Conservation (phyloP, 2,113 vertebrate genomes). For the Entosphenus tridentatus region DNA sequence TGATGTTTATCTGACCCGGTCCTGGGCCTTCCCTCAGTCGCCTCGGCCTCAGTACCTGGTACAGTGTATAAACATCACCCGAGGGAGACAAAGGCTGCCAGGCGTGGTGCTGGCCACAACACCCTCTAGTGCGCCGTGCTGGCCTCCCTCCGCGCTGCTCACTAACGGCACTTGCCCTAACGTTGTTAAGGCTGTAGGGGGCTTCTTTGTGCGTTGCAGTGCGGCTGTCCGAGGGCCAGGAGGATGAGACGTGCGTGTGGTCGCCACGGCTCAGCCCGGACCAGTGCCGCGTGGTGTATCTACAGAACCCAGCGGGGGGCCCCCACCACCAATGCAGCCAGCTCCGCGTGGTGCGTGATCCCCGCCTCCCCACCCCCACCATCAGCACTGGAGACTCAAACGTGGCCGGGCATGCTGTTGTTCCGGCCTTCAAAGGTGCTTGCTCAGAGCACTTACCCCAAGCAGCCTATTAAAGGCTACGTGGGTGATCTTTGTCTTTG, state of each 20-base stretch:
- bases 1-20: too few relatives aligned
- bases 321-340: conserved; percentile 31
- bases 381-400: too few relatives aligned
- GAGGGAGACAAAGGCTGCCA: not conserved
- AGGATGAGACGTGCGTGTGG: conserved; percentile 13
- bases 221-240: not conserved
- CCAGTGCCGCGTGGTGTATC: conserved; percentile 21
- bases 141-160: not conserved
- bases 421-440: too few relatives aligned
- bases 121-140: not conserved
- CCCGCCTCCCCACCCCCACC: too few relatives aligned
- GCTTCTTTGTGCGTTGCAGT: not conserved
- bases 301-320: conserved; percentile 29
- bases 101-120: not conserved
- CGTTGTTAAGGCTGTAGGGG: not conserved
- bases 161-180: not conserved
- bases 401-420: too few relatives aligned
- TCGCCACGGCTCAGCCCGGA: conserved; percentile 32
- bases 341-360: conserved; percentile 22
- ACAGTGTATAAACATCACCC: too few relatives aligned
- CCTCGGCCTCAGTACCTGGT: too few relatives aligned
- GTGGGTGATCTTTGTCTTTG: too few relatives aligned
- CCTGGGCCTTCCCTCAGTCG: too few relatives aligned
- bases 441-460: too few relatives aligned
- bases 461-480: too few relatives aligned